Conservation (phyloP, 2,797 vertebrate genomes). For the Artibeus jamaicensis region DNA sequence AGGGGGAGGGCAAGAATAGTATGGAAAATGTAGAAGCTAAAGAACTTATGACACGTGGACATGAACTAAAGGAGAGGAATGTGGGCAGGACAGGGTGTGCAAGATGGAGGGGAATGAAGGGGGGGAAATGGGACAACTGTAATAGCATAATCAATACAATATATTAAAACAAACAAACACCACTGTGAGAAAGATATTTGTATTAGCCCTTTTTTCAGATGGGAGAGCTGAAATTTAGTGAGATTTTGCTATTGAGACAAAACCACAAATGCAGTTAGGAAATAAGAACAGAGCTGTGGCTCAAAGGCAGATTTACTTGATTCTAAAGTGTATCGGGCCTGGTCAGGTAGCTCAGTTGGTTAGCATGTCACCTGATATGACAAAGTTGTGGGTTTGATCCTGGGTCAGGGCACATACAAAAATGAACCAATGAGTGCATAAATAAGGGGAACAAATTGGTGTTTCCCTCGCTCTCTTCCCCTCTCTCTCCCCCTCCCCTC, state of each 20-base stretch:
- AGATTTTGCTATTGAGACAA: constrained; percentile 16
- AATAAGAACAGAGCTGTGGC: neutral
- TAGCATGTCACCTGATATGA: neutral
- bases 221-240: neutral
- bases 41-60: too few relatives aligned
- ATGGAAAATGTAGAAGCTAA: too few relatives aligned
- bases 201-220: neutral
- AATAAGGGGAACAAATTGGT: neutral
- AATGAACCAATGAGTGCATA: neutral
- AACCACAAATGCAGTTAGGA: neutral
- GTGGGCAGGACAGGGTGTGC: too few relatives aligned
- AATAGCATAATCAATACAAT: too few relatives aligned
- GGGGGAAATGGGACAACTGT: too few relatives aligned
- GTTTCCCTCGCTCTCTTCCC: neutral
- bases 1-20: too few relatives aligned
- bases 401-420: neutral
- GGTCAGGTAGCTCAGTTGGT: neutral
- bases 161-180: neutral
- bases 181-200: neutral
- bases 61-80: too few relatives aligned
- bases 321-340: neutral
- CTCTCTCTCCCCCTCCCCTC: too few relatives aligned
- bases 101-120: too few relatives aligned
- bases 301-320: neutral
- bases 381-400: neutral